phyloP scores from a whole-genome alignment of 2,113 vertebrate species.

The Myotis lucifugus region DNA sequence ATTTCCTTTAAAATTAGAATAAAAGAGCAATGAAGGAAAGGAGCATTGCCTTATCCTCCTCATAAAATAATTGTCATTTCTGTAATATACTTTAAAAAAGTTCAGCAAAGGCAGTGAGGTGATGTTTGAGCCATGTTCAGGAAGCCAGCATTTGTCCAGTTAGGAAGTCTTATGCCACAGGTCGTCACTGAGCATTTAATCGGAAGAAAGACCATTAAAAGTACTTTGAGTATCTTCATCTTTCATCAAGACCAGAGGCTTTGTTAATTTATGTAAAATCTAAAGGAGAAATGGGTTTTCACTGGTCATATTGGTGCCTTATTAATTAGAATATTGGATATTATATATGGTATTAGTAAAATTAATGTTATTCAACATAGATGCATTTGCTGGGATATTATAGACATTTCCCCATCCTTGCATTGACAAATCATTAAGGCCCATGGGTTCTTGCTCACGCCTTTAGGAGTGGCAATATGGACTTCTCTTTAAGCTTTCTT shows the following conservation, averaged over 20 bases:
- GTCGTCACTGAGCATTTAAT: neutral
- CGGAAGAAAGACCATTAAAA: neutral
- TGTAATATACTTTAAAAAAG: neutral
- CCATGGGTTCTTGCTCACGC: neutral
- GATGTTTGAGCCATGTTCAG: neutral
- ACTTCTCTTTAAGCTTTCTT: neutral
- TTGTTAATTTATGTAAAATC: neutral
- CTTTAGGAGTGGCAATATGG: neutral
- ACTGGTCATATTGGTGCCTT: neutral
- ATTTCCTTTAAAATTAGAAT: neutral
- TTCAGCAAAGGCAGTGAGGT: neutral
- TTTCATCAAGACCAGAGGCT: neutral
- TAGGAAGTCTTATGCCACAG: neutral
- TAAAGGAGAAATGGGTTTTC: neutral
- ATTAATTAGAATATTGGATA: neutral
- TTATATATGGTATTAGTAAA: neutral
- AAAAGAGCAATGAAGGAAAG: conserved; percentile 7
- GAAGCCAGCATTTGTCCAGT: neutral
- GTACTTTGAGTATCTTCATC: neutral
- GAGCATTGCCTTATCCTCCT: neutral
- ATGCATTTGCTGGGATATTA: neutral
- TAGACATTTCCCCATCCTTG: neutral
- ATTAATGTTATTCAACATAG: neutral
- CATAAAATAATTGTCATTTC: neutral
- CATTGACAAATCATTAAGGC: neutral